phyloP scores from a whole-genome alignment of 1,140 invertebrate species.

The Zaprionus nigranus region DNA sequence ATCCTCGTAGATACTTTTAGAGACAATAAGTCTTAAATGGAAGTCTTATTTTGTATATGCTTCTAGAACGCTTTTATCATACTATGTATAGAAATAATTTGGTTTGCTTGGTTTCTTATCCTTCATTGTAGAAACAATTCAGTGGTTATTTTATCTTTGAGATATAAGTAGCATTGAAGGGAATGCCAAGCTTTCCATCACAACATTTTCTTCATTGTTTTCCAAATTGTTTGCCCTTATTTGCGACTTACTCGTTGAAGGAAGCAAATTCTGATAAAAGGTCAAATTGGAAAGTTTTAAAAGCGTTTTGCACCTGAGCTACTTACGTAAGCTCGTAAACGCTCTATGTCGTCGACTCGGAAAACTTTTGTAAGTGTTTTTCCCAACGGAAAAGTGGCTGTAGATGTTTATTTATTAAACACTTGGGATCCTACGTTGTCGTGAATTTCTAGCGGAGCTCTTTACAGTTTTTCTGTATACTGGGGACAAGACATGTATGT shows the following conservation, averaged over 20 bases:
- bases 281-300: slow-evolving; percentile 66
- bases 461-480: slow-evolving; percentile 13
- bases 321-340: slow-evolving; percentile 48
- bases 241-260: not conserved
- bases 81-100: no score
- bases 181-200: not conserved
- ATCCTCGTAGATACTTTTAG: no score
- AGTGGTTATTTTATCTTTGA: not conserved
- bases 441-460: not conserved
- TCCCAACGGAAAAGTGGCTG: slow-evolving; percentile 37
- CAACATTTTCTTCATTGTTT: not conserved
- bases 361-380: slow-evolving; percentile 54
- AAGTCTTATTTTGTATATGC: no score
- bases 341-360: slow-evolving; percentile 24
- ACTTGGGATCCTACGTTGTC: slow-evolving; percentile 16
- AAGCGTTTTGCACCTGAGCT: slow-evolving; percentile 69
- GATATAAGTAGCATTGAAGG: not conserved
- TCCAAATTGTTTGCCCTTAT: not conserved
- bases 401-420: slow-evolving; percentile 72
- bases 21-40: no score
- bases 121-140: not conserved
- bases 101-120: no score
- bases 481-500: not conserved
- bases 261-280: slow-evolving; percentile 36
- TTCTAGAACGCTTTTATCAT: not conserved